Evolutionary conservation across 2,797 vertebrate genomes (phyloP).

Genomic region (Thalassophryne amazonica): DNA sequence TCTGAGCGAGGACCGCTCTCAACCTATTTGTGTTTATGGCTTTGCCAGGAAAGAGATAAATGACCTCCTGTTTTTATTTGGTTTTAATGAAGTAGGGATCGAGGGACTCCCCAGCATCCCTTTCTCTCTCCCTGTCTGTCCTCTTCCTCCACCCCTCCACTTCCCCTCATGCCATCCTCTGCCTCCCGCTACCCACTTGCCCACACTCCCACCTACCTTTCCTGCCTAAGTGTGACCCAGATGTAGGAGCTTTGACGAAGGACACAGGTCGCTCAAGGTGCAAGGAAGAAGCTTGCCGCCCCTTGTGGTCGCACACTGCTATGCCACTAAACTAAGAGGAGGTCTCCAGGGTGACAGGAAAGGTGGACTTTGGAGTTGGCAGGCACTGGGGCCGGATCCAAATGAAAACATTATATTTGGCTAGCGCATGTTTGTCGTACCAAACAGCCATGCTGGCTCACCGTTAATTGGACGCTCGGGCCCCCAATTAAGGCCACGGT

Average conservation of each 20-base stretch:
- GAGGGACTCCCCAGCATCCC: conserved; percentile 72
- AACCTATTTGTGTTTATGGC: conserved; percentile 81
- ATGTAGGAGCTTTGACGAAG: conserved; percentile 65
- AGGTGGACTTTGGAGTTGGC: neutral
- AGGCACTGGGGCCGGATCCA: conserved; percentile 2
- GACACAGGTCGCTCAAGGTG: conserved; percentile 46
- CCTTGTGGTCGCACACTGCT: neutral
- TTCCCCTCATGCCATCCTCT: conserved; percentile 30
- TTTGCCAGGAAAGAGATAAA: conserved; percentile 80
- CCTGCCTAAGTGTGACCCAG: conserved; percentile 74
- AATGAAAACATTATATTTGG: conserved; percentile 59
- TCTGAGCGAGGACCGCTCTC: conserved; percentile 36
- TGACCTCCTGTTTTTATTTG: conserved; percentile 82
- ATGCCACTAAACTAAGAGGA: conserved; percentile 14
- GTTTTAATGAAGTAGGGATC: conserved; percentile 85
- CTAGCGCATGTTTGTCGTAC: conserved; percentile 67
- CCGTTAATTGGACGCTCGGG: conserved; percentile 87
- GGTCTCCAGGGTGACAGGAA: conserved; percentile 21
- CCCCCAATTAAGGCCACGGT: conserved; percentile 84
- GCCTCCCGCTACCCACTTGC: conserved; percentile 9
- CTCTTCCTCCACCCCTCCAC: conserved; percentile 36
- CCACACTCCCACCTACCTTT: neutral
- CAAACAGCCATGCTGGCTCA: conserved; percentile 67
- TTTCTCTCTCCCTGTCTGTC: conserved; percentile 45
- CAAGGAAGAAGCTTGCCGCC: conserved; percentile 43